phyloP scores from a whole-genome alignment of 2,888 invertebrate genomes.

The Terebella lapidaria region DNA sequence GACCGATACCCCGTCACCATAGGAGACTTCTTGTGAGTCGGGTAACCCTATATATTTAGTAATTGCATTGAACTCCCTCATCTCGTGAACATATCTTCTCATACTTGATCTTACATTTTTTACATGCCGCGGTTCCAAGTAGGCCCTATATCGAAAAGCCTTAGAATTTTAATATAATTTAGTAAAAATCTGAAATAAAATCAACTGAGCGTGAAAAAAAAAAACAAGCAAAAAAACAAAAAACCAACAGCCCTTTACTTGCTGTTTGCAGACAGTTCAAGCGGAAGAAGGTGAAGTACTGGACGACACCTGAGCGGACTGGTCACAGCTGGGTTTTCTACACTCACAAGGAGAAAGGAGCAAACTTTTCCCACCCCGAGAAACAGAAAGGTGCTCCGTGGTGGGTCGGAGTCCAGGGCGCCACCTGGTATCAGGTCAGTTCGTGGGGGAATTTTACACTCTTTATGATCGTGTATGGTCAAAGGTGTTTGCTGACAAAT shows the following conservation, averaged over 20 bases:
- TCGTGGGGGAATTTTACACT: not conserved
- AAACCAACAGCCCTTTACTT: too few species aligned
- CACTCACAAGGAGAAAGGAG: conserved; percentile 17
- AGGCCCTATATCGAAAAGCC: too few species aligned
- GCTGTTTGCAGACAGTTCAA: too few species aligned
- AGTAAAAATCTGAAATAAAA: too few species aligned
- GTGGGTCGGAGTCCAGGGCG: conserved; percentile 42
- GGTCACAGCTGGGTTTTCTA: conserved; percentile 47
- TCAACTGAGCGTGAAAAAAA: too few species aligned
- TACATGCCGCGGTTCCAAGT: too few species aligned
- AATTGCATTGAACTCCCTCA: not conserved
- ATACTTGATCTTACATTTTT: too few species aligned
- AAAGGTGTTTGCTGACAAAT: too few species aligned
- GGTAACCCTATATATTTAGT: not conserved
- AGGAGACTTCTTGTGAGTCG: conserved; percentile 33
- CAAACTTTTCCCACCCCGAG: conserved; percentile 12
- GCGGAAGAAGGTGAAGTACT: conserved; percentile 32
- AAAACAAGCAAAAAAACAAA: too few species aligned
- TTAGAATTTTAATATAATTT: too few species aligned
- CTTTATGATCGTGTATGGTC: not conserved
- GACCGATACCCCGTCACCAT: conserved; percentile 48
- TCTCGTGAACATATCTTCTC: too few species aligned
- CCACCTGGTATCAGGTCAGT: conserved; percentile 44
- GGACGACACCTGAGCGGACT: conserved; percentile 38
- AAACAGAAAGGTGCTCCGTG: conserved; percentile 23